These are phyloP conservation scores for Tretioscincus oriximinensis DNA, from an alignment of 2,113 vertebrate genomes.

Conservation along the genomic window DNA sequence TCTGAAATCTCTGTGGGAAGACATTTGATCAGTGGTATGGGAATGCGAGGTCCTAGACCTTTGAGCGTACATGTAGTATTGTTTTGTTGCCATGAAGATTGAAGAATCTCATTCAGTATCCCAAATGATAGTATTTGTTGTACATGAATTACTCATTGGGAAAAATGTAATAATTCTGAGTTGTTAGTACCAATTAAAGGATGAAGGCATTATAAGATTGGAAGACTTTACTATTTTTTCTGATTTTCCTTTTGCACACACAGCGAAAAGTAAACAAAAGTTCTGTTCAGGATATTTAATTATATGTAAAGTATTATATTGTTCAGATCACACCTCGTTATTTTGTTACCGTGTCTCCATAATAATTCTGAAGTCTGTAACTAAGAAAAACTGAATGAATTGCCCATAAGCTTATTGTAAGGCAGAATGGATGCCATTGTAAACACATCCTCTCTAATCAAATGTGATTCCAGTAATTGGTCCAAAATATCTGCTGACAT, in stretches of 20 bases:
- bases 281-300: background rate
- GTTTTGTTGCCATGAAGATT: too few relatives aligned
- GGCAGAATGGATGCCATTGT: constrained; percentile 50
- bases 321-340: background rate
- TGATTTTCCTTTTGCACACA: background rate
- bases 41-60: too few relatives aligned
- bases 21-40: too few relatives aligned
- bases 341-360: constrained; percentile 16
- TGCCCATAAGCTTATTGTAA: constrained; percentile 60
- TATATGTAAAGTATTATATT: background rate
- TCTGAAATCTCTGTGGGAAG: too few relatives aligned
- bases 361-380: constrained; percentile 35
- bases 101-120: too few relatives aligned
- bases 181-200: background rate
- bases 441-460: constrained; percentile 70
- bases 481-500: constrained; percentile 64
- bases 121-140: too few relatives aligned
- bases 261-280: background rate
- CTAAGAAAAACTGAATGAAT: constrained; percentile 58
- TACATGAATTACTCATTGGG: too few relatives aligned
- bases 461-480: constrained; percentile 67
- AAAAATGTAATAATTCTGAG: background rate
- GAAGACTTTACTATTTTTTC: background rate
- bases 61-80: too few relatives aligned
- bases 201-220: background rate